Evolutionary conservation across 2,888 invertebrate species (phyloP).

Genomic region (Drosophila gaucha): DNA sequence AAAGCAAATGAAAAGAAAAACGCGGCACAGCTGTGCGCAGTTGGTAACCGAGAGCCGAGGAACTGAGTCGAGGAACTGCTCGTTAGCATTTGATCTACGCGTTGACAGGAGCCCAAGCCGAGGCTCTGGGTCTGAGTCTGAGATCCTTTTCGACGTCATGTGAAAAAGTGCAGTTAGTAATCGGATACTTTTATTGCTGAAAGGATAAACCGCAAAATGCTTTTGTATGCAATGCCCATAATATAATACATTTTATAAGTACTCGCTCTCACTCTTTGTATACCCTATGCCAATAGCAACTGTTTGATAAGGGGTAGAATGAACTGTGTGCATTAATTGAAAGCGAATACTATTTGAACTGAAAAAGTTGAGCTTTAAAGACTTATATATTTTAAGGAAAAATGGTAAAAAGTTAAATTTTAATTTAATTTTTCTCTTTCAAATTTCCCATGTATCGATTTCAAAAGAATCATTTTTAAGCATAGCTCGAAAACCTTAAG

Average conservation of each 20-base stretch:
- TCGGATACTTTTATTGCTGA: constrained; percentile 84
- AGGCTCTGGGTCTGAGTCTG: not conserved
- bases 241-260: constrained; percentile 71
- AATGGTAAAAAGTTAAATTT: too few species aligned
- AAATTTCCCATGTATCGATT: too few species aligned
- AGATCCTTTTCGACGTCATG: constrained; percentile 29
- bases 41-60: constrained; percentile 11
- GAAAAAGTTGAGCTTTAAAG: too few species aligned
- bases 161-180: constrained; percentile 82
- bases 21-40: constrained; percentile 61
- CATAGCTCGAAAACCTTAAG: too few species aligned
- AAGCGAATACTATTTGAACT: too few species aligned
- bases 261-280: not conserved
- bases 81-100: constrained; percentile 69
- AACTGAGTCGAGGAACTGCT: constrained; percentile 18
- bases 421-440: too few species aligned
- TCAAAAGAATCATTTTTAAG: too few species aligned
- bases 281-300: not conserved
- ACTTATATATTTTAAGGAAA: too few species aligned
- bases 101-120: constrained; percentile 47
- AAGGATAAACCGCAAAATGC: constrained; percentile 82
- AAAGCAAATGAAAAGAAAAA: constrained; percentile 19
- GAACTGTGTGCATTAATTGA: too few species aligned
- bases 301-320: not conserved
- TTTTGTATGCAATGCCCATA: constrained; percentile 60